A percentile compares a stretch with the other conserved stretches of the same genome.
Conservation (phyloP, 2,888 invertebrate species). For the Cosmorhoe ocellata region DNA sequence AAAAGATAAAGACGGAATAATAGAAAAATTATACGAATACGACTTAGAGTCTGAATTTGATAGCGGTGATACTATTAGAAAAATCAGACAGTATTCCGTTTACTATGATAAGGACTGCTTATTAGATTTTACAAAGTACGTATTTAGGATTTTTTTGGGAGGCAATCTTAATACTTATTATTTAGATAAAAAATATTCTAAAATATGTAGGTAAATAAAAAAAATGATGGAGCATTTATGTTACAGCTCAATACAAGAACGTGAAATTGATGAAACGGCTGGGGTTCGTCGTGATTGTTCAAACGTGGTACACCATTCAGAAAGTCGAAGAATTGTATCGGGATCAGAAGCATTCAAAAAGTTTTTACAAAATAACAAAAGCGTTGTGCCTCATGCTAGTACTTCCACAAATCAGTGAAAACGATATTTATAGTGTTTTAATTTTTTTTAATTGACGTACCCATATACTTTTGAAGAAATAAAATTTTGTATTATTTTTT, state of each 20-base stretch:
- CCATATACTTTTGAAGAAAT: too few species aligned
- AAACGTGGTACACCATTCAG: conserved; percentile 17
- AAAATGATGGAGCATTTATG: not conserved
- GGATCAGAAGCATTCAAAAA: conserved; percentile 63
- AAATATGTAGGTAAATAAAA: too few species aligned
- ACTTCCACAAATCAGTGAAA: conserved; percentile 2
- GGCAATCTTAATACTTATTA: too few species aligned
- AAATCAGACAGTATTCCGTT: conserved; percentile 71
- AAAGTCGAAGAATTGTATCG: conserved; percentile 56
- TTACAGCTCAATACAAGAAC: conserved; percentile 23
- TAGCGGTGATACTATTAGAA: conserved; percentile 60
- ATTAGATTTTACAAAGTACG: conserved; percentile 58
- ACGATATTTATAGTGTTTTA: not conserved
- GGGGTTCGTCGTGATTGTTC: not conserved
- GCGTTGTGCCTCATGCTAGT: conserved; percentile 34
- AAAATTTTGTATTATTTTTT: too few species aligned
- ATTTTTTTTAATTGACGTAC: not conserved
- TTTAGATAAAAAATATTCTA: too few species aligned
- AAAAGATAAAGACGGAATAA: conserved; percentile 69
- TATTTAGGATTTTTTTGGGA: conserved; percentile 12
- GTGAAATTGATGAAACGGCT: conserved; percentile 1
- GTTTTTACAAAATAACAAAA: conserved; percentile 55
- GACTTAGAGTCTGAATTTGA: conserved; percentile 56
- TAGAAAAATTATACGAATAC: conserved; percentile 71
- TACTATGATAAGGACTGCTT: conserved; percentile 70